These are phyloP conservation scores for Drosophila dives DNA, from an alignment of 2,888 invertebrate genomes.

Conservation along the genomic window DNA sequence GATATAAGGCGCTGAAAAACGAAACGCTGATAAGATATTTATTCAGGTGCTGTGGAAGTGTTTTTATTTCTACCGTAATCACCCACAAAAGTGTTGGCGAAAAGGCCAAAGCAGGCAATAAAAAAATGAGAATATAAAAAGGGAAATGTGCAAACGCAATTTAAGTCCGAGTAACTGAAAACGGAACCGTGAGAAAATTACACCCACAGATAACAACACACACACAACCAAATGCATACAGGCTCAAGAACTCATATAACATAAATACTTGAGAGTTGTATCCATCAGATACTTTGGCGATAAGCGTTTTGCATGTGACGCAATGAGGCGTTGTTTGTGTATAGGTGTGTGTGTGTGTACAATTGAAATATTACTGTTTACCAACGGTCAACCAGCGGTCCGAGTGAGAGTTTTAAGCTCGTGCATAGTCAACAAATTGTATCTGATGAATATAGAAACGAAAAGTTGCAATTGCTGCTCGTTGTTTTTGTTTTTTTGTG, in stretches of 20 bases:
- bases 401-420: slow-evolving; percentile 69
- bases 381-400: slow-evolving; percentile 43
- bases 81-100: slow-evolving; percentile 75
- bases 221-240: slow-evolving; percentile 4
- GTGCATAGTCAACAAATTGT: slow-evolving; percentile 62
- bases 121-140: slow-evolving; percentile 37
- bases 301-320: slow-evolving; percentile 76
- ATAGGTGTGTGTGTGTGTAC: slow-evolving; percentile 38
- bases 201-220: slow-evolving; percentile 74
- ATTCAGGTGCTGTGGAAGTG: slow-evolving; percentile 66
- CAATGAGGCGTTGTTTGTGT: slow-evolving; percentile 35
- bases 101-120: slow-evolving; percentile 51
- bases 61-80: slow-evolving; percentile 60
- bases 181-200: slow-evolving; percentile 80
- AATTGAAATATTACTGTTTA: slow-evolving; percentile 70
- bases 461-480: slow-evolving; percentile 18
- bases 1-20: slow-evolving; percentile 67
- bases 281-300: slow-evolving; percentile 60
- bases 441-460: slow-evolving; percentile 55
- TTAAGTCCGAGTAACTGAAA: slow-evolving; percentile 72
- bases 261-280: slow-evolving; percentile 27
- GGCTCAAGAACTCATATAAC: slow-evolving; percentile 36
- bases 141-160: slow-evolving; percentile 76
- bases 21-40: slow-evolving; percentile 75
- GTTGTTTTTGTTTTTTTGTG: slow-evolving; percentile 13